Base-by-base conservation (phyloP, 2,113 vertebrate genomes). In the Salvelinus sp. region DNA sequence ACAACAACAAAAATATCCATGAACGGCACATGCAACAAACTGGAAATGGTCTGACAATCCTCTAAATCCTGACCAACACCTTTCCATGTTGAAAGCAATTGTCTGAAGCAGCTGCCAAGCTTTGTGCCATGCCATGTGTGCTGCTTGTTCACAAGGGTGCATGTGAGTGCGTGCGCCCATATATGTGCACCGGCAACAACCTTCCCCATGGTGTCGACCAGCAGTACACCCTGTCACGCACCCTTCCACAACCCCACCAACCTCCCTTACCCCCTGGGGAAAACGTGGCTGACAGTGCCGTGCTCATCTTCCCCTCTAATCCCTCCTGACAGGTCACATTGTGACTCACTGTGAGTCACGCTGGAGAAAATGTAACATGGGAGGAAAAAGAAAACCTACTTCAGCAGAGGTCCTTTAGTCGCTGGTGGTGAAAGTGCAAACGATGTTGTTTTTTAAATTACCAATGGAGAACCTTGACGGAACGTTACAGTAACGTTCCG, bases 331-430 rank as follows among this genome's bases (percentile, higher is more conserved):
- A 86, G 81, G 82, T 82, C 79, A 83, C 72, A 81, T 76, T 70
- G 81, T 85, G 82, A 87, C 74, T 84, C 85, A 82, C 74, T 68
- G 58, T 79, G 84, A 90, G 69, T 82, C 83, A 85, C 72, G 57
- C 6, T 33, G 25, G 50, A 54, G 22, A 69, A 74, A 25, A 79
- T 83, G 73, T 64, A 75, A 72, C 75, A 71, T 70, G 63, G 33
- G 27, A 64, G n/a, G 50, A 78, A 54, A 4, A 50, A 47, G n/a
- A 33, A 0, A 1, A 63, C 69, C 63, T 71, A 72, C 76, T 74
- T 22, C 60, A 73, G 47, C 48, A 63, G 47, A 69, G 73, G 54
- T 69, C 50, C 16, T 28, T 80, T 74, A 23, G 68, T 77, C 71
- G 48, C 44, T 58, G 76, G 48, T 69, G 75, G 14, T 54, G 72